phyloP scores from a whole-genome alignment of 2,797 vertebrate genomes.

The Threskiornis aethiopicus region DNA sequence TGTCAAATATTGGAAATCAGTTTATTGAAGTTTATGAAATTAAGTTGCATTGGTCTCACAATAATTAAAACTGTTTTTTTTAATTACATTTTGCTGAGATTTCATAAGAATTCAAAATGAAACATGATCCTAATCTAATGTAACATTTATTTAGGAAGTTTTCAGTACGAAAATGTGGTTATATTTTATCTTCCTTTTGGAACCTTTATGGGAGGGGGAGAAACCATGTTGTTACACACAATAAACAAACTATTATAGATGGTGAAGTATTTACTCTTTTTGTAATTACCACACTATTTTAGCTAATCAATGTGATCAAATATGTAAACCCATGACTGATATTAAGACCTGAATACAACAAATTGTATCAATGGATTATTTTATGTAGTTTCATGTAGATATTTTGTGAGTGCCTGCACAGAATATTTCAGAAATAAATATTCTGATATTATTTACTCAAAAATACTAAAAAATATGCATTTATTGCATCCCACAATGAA shows the following conservation, averaged over 20 bases:
- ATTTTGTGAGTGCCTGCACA: not conserved
- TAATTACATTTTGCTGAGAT: not conserved
- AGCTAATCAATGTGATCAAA: not conserved
- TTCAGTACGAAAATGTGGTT: not conserved
- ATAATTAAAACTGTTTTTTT: not conserved
- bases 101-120: not conserved
- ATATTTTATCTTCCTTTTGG: not conserved
- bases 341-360: not conserved
- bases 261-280: not conserved
- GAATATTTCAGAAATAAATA: not conserved
- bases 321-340: not conserved
- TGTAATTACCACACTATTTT: not conserved
- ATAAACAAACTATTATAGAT: not conserved
- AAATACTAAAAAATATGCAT: not conserved
- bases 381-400: not conserved
- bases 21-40: not conserved
- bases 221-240: not conserved
- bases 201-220: not conserved
- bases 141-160: not conserved
- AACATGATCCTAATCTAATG: not conserved
- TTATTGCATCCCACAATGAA: not conserved
- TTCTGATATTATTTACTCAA: not conserved
- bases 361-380: not conserved
- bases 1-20: not conserved
- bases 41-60: not conserved